These are phyloP conservation scores for Amniataba percoides DNA, from an alignment of 2,797 vertebrate genomes.

Conservation along the genomic window DNA sequence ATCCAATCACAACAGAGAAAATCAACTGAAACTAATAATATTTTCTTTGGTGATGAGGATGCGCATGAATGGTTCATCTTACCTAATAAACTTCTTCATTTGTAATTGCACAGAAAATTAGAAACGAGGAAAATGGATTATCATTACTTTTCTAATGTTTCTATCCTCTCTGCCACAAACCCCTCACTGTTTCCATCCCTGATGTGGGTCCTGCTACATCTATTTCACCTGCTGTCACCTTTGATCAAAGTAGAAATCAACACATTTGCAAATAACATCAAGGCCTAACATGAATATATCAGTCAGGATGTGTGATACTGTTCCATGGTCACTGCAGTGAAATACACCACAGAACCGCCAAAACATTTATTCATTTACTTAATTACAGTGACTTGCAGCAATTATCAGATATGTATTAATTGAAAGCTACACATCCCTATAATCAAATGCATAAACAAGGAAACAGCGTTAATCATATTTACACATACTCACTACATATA, in stretches of 20 bases:
- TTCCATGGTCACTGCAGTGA: background rate
- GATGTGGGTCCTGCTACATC: too few species aligned
- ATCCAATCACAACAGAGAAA: background rate
- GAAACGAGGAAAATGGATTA: background rate
- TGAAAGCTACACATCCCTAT: too few species aligned
- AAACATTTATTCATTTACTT: background rate
- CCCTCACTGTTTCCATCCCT: background rate
- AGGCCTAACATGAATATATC: background rate
- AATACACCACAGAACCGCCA: background rate
- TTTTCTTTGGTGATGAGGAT: background rate
- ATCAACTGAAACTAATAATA: background rate
- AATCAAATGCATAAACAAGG: background rate
- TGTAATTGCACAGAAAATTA: background rate
- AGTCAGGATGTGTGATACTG: background rate
- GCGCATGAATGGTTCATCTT: background rate
- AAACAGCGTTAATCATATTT: too few species aligned
- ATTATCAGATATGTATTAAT: background rate
- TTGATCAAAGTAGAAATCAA: background rate
- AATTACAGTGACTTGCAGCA: background rate
- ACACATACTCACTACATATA: too few species aligned
- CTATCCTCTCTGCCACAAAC: background rate
- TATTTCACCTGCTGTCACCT: background rate
- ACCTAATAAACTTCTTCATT: background rate
- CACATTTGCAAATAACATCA: background rate
- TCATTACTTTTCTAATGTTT: background rate